Conservation (phyloP, 2,113 vertebrate genomes). For the Gopherus flavomarginatus region DNA sequence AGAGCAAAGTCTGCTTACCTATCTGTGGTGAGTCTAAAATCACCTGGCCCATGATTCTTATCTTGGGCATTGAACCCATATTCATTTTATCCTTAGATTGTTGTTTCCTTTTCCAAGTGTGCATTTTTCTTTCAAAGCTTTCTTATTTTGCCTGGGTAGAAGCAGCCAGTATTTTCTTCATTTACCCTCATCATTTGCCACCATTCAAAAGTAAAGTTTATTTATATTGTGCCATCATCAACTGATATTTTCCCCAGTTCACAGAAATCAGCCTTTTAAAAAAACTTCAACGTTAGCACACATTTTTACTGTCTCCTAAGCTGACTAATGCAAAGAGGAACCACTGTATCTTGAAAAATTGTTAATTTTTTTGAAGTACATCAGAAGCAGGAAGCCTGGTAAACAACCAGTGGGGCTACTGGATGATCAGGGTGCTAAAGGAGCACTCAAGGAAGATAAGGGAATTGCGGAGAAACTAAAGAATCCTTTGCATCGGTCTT, state of each 20-base stretch:
- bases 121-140: background rate
- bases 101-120: background rate
- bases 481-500: no score
- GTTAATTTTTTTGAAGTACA: no score
- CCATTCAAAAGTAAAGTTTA: slow-evolving; percentile 29
- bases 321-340: no score
- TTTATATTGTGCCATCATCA: background rate
- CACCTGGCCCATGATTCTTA: background rate
- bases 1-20: background rate
- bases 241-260: slow-evolving; percentile 57
- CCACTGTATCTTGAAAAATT: no score
- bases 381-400: no score
- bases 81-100: background rate
- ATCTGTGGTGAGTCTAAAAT: background rate
- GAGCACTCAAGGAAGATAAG: no score
- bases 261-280: background rate
- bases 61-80: background rate
- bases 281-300: background rate
- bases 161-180: background rate
- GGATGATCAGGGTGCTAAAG: no score
- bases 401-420: no score
- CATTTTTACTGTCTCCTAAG: background rate
- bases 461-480: no score
- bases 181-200: background rate
- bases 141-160: background rate